Evolutionary conservation across 1,140 invertebrate genomes (phyloP).

Genomic region (Popillia japonica): DNA sequence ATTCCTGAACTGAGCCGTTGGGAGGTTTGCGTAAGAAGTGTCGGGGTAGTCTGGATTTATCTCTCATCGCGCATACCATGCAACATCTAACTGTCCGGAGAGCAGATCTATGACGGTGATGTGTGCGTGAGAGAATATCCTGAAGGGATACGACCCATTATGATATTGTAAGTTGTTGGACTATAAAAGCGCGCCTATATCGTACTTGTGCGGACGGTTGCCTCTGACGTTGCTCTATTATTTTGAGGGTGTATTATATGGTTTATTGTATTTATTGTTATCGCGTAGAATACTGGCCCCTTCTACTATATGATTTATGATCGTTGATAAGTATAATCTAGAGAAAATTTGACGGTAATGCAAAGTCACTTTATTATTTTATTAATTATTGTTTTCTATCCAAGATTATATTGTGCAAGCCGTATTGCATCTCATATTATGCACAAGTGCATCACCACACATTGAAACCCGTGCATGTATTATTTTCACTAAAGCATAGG

Average conservation of each 20-base stretch:
- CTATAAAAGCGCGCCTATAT: neutral
- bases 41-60: neutral
- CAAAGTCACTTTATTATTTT: too few species aligned
- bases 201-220: neutral
- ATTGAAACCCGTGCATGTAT: too few species aligned
- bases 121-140: neutral
- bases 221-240: neutral
- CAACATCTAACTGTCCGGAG: neutral
- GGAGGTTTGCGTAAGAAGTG: neutral
- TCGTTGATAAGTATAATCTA: too few species aligned
- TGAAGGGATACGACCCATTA: neutral
- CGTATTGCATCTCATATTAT: too few species aligned
- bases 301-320: too few species aligned
- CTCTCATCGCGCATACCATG: neutral
- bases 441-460: too few species aligned
- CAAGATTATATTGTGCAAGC: too few species aligned
- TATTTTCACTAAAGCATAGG: too few species aligned
- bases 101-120: neutral
- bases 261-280: neutral
- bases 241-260: neutral
- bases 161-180: neutral
- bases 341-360: too few species aligned
- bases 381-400: too few species aligned
- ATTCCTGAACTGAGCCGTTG: slow-evolving; percentile 1
- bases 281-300: too few species aligned